Conservation (phyloP, 2,113 vertebrate species). For the Illadopsis cleaveri region DNA sequence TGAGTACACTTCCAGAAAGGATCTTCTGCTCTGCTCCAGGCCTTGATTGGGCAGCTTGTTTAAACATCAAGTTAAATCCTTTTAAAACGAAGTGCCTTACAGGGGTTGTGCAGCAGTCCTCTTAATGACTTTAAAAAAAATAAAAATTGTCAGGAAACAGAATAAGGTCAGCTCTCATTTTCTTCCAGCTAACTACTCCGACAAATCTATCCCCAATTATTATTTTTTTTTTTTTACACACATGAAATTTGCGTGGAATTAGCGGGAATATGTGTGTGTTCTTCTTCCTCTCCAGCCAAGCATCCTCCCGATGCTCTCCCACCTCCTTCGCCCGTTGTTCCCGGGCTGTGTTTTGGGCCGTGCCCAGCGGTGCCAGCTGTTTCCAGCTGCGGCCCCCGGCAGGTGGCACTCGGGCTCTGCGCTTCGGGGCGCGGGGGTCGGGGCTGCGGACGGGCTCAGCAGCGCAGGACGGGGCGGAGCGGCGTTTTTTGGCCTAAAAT, state of each 20-base stretch:
- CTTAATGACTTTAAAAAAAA: not conserved
- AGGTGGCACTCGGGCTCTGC: slow-evolving; percentile 73
- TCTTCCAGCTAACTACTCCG: not conserved
- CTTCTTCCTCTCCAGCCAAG: no score
- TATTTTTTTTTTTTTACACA: not conserved
- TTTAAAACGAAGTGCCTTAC: not conserved
- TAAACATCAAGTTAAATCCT: slow-evolving; percentile 49
- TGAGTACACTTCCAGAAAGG: slow-evolving; percentile 10
- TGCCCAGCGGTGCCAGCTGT: not conserved
- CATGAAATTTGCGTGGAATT: rapidly evolving
- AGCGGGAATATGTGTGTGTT: rapidly evolving
- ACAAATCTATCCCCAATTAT: not conserved
- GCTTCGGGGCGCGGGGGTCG: not conserved
- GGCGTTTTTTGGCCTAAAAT: not conserved
- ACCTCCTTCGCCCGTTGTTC: rapidly evolving
- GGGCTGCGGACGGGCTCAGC: not conserved
- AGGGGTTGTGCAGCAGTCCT: not conserved
- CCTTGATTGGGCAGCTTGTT: slow-evolving; percentile 27
- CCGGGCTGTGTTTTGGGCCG: no score
- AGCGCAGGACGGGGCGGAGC: not conserved
- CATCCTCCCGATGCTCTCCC: rapidly evolving
- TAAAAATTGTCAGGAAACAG: not conserved
- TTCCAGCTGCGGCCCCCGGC: slow-evolving; percentile 35
- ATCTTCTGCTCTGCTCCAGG: not conserved
- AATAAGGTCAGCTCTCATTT: not conserved